phyloP scores from a whole-genome alignment of 2,888 invertebrate genomes.

The Tortrix viridana region DNA sequence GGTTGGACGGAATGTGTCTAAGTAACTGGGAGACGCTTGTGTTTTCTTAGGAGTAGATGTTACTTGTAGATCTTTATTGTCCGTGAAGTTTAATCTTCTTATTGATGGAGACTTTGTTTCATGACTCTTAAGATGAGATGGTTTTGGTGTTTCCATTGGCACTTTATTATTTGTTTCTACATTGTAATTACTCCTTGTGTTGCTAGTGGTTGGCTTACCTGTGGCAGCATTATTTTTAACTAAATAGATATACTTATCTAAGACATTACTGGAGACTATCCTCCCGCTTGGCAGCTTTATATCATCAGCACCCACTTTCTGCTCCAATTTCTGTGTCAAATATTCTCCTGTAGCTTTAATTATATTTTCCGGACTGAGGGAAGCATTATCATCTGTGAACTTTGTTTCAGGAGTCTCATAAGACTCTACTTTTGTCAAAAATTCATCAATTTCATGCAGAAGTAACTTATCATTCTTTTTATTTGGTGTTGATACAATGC shows the following conservation, averaged over 20 bases:
- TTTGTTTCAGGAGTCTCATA: slow-evolving; percentile 72
- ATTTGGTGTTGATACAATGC: slow-evolving; percentile 74
- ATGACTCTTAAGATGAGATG: slow-evolving; percentile 40
- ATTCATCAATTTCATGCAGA: slow-evolving; percentile 78
- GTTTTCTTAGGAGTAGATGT: slow-evolving; percentile 74
- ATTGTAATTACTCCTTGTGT: slow-evolving; percentile 41
- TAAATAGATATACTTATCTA: slow-evolving; percentile 79
- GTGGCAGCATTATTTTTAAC: slow-evolving; percentile 61
- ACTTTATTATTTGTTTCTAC: slow-evolving; percentile 42
- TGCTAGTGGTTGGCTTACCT: slow-evolving; percentile 46
- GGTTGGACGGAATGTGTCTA: slow-evolving; percentile 66
- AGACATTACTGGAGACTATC: slow-evolving; percentile 60
- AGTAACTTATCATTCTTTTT: slow-evolving; percentile 76
- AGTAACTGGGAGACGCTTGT: slow-evolving; percentile 49
- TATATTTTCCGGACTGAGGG: slow-evolving; percentile 63
- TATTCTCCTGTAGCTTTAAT: slow-evolving; percentile 75
- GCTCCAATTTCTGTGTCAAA: slow-evolving; percentile 65
- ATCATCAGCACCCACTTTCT: slow-evolving; percentile 54
- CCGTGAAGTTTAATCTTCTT: slow-evolving; percentile 67
- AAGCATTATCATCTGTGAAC: slow-evolving; percentile 52
- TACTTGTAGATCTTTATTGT: slow-evolving; percentile 69
- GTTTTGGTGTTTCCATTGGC: slow-evolving; percentile 21
- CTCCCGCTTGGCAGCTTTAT: slow-evolving; percentile 68
- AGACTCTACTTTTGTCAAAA: slow-evolving; percentile 73
- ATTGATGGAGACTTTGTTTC: slow-evolving; percentile 62